A percentile compares a stretch with the other conserved stretches of the same genome.
Evolutionary conservation across 92 coral and sea anemone genomes (phyloP).

Genomic region (Actinernus sp.): DNA sequence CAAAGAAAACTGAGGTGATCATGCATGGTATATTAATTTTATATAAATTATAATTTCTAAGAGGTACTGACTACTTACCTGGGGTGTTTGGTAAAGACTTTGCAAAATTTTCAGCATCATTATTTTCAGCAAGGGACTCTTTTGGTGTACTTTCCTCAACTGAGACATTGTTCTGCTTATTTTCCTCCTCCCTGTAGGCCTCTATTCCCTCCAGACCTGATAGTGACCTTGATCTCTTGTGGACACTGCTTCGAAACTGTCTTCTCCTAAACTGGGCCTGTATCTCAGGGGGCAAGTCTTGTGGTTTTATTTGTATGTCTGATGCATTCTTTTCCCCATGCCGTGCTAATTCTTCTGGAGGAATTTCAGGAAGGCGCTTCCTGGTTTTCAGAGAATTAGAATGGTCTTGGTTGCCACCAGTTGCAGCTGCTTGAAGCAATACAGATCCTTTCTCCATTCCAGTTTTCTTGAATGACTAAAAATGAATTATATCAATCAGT

Average conservation of each 20-base stretch:
- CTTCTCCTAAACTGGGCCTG: constrained; percentile 78
- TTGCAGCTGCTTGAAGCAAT: not conserved
- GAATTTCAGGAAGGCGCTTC: constrained; percentile 86
- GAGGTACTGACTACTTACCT: no score
- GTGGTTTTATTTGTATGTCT: constrained; percentile 48
- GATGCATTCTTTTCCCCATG: constrained; percentile 43
- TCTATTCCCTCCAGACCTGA: constrained; percentile 65
- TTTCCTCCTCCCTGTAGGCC: constrained; percentile 26
- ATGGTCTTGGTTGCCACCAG: constrained; percentile 4
- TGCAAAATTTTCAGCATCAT: constrained; percentile 9
- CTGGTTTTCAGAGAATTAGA: constrained; percentile 38
- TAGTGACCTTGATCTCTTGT: constrained; percentile 82
- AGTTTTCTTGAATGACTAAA: no score
- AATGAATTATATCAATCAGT: no score
- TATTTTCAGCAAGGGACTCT: not conserved
- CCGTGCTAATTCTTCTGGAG: constrained; percentile 72
- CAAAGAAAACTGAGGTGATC: no score
- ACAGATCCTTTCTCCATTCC: no score
- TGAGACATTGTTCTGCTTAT: not conserved
- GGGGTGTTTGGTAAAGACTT: constrained; percentile 82
- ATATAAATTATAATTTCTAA: no score
- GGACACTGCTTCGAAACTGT: constrained; percentile 37
- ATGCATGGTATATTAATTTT: no score
- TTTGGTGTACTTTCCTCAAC: not conserved
- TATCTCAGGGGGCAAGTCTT: constrained; percentile 74